These are phyloP conservation scores for Aporophyla lueneburgensis DNA, from an alignment of 2,888 invertebrate genomes.

Conservation along the genomic window DNA sequence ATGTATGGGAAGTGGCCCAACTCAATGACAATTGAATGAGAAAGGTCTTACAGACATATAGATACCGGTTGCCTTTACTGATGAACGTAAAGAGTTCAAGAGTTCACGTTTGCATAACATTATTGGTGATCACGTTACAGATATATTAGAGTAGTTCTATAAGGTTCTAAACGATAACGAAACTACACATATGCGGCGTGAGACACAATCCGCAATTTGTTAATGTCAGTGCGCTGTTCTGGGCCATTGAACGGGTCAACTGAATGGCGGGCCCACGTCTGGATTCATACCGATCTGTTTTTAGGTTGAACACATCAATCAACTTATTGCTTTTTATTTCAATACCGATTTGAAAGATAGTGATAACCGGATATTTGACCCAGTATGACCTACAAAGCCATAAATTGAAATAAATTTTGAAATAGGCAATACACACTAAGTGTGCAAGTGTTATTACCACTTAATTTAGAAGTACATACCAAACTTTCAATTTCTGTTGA, in stretches of 20 bases:
- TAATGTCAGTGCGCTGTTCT: conserved; percentile 71
- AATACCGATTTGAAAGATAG: conserved; percentile 61
- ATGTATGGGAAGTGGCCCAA: conserved; percentile 60
- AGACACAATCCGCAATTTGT: conserved; percentile 74
- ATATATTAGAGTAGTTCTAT: conserved; percentile 43
- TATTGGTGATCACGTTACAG: conserved; percentile 56
- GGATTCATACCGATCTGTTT: conserved; percentile 72
- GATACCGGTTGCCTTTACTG: conserved; percentile 37
- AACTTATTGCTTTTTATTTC: conserved; percentile 68
- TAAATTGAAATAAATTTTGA: conserved; percentile 57
- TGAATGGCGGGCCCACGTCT: conserved; percentile 62
- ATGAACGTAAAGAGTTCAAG: conserved; percentile 58
- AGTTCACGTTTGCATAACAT: conserved; percentile 60
- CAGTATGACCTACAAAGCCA: conserved; percentile 57
- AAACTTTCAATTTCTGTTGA: conserved; percentile 53
- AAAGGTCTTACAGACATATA: conserved; percentile 50
- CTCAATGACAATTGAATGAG: conserved; percentile 61
- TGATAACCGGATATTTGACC: conserved; percentile 55
- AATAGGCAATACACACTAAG: conserved; percentile 51
- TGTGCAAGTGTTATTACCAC: conserved; percentile 47
- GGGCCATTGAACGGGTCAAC: conserved; percentile 69
- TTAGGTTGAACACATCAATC: conserved; percentile 76
- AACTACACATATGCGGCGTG: conserved; percentile 50
- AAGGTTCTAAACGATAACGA: conserved; percentile 54
- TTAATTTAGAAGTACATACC: conserved; percentile 29